phyloP scores from a whole-genome alignment of 2,888 invertebrate species.

The Abrostola triplasia region DNA sequence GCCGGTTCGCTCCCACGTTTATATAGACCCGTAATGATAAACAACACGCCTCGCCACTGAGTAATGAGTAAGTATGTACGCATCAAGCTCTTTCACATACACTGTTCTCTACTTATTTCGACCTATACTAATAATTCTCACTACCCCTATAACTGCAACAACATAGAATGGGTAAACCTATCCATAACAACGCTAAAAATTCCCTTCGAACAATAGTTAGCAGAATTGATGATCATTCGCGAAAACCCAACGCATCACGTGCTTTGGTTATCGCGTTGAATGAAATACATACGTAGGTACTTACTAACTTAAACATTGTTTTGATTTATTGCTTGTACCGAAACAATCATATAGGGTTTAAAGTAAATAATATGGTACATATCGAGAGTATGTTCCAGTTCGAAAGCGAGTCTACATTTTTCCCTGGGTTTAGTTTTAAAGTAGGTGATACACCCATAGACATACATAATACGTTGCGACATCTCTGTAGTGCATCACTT shows the following conservation, averaged over 20 bases:
- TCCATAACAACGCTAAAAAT: not conserved
- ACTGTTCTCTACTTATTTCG: conserved; percentile 8
- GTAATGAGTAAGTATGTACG: too few relatives aligned
- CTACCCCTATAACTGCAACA: not conserved
- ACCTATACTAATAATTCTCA: not conserved
- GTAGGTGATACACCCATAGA: too few relatives aligned
- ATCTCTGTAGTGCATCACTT: not conserved
- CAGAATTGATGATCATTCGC: conserved; percentile 28
- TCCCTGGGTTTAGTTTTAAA: too few relatives aligned
- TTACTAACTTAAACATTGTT: conserved; percentile 30
- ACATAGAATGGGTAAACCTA: not conserved
- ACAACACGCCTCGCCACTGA: conserved; percentile 53
- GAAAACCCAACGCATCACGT: conserved; percentile 37
- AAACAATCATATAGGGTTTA: conserved; percentile 7
- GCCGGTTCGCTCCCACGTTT: conserved; percentile 55
- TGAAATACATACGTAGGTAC: conserved; percentile 21
- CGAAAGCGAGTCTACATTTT: too few relatives aligned
- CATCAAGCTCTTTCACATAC: conserved; percentile 9
- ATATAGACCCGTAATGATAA: conserved; percentile 69
- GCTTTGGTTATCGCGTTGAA: conserved; percentile 32
- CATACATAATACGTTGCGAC: not conserved
- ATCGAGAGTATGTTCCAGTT: not conserved
- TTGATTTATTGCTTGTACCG: conserved; percentile 10
- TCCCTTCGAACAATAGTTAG: not conserved
- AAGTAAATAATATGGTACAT: conserved; percentile 1